Conservation (phyloP, 2,797 vertebrate genomes). For the Accipiter fasciatus region DNA sequence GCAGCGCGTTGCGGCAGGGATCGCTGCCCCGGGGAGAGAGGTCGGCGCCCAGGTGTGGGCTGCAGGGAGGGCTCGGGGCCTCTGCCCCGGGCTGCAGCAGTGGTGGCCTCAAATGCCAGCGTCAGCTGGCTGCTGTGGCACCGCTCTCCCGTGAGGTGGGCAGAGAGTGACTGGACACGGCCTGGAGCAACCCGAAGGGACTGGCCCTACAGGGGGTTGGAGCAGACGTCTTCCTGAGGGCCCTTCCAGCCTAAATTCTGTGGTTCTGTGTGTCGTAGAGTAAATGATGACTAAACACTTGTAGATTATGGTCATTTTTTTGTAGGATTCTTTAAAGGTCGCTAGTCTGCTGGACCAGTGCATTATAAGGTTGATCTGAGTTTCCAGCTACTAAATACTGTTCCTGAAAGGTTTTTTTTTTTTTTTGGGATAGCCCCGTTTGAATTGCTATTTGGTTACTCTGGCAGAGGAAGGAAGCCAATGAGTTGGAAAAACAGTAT, state of each 20-base stretch:
- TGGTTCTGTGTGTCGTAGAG: not conserved
- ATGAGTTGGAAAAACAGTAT: not conserved
- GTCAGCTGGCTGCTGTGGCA: too few species aligned
- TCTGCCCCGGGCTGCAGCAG: not conserved
- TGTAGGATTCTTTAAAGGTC: not conserved
- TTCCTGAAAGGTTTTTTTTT: not conserved
- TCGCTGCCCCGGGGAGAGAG: not conserved
- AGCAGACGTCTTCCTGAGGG: not conserved
- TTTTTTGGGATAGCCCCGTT: not conserved
- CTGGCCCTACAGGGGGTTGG: not conserved
- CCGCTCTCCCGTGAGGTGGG: too few species aligned
- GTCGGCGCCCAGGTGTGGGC: too few species aligned
- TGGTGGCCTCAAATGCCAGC: not conserved
- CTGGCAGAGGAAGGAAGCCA: not conserved
- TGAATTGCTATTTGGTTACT: not conserved
- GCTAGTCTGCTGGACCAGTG: not conserved
- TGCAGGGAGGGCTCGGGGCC: not conserved
- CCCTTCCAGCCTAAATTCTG: not conserved
- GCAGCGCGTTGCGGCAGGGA: too few species aligned
- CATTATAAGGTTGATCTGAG: not conserved
- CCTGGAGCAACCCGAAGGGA: not conserved
- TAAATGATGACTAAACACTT: not conserved
- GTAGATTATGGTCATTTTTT: not conserved
- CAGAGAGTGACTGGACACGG: accelerated
- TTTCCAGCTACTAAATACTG: not conserved